phyloP scores from a whole-genome alignment of 1,140 invertebrate genomes.

The Drosophila pseudoobscura region DNA sequence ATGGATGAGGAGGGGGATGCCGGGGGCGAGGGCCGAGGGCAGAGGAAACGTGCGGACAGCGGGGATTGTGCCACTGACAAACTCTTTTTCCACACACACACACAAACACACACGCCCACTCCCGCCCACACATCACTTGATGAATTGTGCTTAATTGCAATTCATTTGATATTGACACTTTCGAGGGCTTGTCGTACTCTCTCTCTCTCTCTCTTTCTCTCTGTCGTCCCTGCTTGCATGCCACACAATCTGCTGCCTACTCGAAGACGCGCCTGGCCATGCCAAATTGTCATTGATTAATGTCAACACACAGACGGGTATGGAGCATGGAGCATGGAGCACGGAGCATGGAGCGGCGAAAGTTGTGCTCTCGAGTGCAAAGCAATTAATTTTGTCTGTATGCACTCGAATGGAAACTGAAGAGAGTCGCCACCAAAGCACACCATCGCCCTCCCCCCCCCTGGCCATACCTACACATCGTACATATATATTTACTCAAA shows the following conservation, averaged over 20 bases:
- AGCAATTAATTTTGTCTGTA: constrained; percentile 61
- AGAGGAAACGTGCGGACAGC: background rate
- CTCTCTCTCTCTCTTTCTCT: constrained; percentile 3
- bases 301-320: constrained; percentile 35
- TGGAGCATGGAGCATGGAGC: constrained; percentile 1
- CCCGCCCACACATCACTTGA: constrained; percentile 43
- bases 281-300: constrained; percentile 73
- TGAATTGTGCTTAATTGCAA: constrained; percentile 71
- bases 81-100: constrained; percentile 31
- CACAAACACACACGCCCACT: background rate
- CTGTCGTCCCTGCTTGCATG: constrained; percentile 8
- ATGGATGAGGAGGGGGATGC: constrained; percentile 6
- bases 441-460: too few relatives aligned
- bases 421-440: constrained; percentile 28
- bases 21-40: background rate
- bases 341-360: constrained; percentile 11
- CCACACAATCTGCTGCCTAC: constrained; percentile 24
- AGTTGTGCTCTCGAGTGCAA: constrained; percentile 47
- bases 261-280: constrained; percentile 54
- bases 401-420: constrained; percentile 66
- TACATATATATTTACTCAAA: constrained; percentile 28
- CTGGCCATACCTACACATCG: background rate
- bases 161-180: constrained; percentile 77
- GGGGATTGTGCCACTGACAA: constrained; percentile 7
- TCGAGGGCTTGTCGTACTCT: constrained; percentile 31